Conservation (phyloP, 2,888 invertebrate species). For the Xylocampa areola region DNA sequence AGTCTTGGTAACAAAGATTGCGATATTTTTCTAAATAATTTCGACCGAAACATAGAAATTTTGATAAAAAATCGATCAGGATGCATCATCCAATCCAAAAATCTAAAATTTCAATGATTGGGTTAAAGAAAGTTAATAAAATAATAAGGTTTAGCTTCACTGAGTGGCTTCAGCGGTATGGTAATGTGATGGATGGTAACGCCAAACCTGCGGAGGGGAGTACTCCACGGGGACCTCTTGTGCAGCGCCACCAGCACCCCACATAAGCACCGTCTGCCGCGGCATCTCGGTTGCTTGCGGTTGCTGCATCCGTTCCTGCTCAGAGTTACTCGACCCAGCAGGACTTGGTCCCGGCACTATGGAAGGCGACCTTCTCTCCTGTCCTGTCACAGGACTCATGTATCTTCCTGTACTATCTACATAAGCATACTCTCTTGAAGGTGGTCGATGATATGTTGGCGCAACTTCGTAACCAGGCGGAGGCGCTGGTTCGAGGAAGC, state of each 20-base stretch:
- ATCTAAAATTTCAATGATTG: slow-evolving; percentile 13
- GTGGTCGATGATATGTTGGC: slow-evolving; percentile 91
- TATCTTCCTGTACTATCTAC: slow-evolving; percentile 89
- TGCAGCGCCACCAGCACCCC: slow-evolving; percentile 92
- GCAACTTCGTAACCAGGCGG: slow-evolving; percentile 90
- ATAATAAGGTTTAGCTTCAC: slow-evolving; percentile 62
- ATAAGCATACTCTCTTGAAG: slow-evolving; percentile 89
- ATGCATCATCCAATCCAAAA: slow-evolving; percentile 2
- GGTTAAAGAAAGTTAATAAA: slow-evolving; percentile 21
- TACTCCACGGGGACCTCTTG: slow-evolving; percentile 85
- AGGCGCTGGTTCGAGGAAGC: slow-evolving; percentile 94
- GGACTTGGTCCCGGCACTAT: slow-evolving; percentile 87
- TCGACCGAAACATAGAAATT: slow-evolving; percentile 30
- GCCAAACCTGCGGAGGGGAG: slow-evolving; percentile 88
- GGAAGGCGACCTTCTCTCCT: slow-evolving; percentile 91
- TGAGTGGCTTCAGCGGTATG: slow-evolving; percentile 88
- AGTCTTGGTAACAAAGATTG: slow-evolving; percentile 74
- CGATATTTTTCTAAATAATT: slow-evolving; percentile 46
- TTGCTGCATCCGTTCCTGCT: slow-evolving; percentile 82
- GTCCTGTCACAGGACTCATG: slow-evolving; percentile 91
- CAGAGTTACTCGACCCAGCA: slow-evolving; percentile 84
- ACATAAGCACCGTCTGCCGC: slow-evolving; percentile 97
- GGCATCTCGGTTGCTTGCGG: slow-evolving; percentile 90
- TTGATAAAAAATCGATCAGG: slow-evolving; percentile 1
- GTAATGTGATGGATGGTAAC: slow-evolving; percentile 86